A percentile compares a stretch with the other conserved stretches of the same genome.
These are phyloP conservation scores for Drosophila equinoxialis DNA, from an alignment of 1,140 invertebrate genomes.

Conservation along the genomic window DNA sequence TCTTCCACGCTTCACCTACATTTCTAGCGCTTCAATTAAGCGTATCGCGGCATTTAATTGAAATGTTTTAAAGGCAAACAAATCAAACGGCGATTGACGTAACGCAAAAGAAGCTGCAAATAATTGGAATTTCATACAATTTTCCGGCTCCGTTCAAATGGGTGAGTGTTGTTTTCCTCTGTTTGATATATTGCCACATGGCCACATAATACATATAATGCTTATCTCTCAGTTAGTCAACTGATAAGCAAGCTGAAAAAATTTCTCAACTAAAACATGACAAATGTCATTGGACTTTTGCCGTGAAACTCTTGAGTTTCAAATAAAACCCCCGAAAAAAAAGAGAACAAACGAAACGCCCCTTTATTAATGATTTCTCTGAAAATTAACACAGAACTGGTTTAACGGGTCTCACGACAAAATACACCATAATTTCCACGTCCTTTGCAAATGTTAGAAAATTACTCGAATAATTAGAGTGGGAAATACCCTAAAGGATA, in stretches of 20 bases:
- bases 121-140: conserved; percentile 43
- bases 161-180: conserved; percentile 36
- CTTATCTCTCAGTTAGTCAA: conserved; percentile 65
- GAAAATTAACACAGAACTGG: neutral
- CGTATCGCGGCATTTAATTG: conserved; percentile 66
- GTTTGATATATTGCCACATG: conserved; percentile 59
- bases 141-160: conserved; percentile 5
- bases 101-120: conserved; percentile 26
- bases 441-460: neutral
- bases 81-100: conserved; percentile 45
- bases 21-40: conserved; percentile 51
- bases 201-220: conserved; percentile 59
- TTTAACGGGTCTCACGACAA: neutral
- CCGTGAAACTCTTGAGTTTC: neutral
- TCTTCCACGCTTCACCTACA: neutral
- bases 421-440: neutral
- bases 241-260: conserved; percentile 59
- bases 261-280: conserved; percentile 24
- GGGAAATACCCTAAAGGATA: neutral
- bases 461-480: neutral
- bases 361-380: neutral
- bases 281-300: conserved; percentile 8
- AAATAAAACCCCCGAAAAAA: neutral
- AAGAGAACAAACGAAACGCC: neutral
- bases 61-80: conserved; percentile 61